These are phyloP conservation scores for Apistogramma diplotaenia DNA, from an alignment of 2,113 vertebrate species.

Conservation along the genomic window DNA sequence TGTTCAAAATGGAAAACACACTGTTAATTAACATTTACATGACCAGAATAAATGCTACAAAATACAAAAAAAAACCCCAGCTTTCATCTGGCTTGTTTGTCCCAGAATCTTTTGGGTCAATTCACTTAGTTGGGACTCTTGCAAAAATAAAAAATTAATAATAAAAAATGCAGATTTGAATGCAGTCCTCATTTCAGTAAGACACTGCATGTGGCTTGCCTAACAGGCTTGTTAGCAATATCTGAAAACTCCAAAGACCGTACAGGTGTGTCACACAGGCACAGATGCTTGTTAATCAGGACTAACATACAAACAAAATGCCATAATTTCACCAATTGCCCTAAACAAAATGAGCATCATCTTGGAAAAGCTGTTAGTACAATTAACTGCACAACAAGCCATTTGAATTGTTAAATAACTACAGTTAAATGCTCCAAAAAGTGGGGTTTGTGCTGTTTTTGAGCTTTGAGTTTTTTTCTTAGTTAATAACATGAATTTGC, in stretches of 20 bases:
- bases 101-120: not conserved
- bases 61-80: not conserved
- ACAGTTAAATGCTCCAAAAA: too few species aligned
- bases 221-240: too few species aligned
- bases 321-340: not conserved
- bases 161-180: not conserved
- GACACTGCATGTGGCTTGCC: too few species aligned
- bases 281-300: not conserved
- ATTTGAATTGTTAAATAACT: too few species aligned
- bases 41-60: not conserved
- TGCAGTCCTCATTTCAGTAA: not conserved
- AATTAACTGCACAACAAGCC: too few species aligned
- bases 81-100: not conserved
- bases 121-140: not conserved
- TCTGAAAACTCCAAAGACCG: not conserved
- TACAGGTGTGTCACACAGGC: not conserved
- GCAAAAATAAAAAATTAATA: too few species aligned
- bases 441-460: not conserved
- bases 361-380: too few species aligned
- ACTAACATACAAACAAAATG: not conserved
- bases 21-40: not conserved
- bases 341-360: too few species aligned
- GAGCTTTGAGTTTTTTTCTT: not conserved
- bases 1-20: rapidly evolving
- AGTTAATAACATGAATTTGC: not conserved